Percentiles rank a stretch among this genome's conserved stretches.
Evolutionary conservation across 2,888 invertebrate species (phyloP).

Genomic region (Trachelus troglodyta): DNA sequence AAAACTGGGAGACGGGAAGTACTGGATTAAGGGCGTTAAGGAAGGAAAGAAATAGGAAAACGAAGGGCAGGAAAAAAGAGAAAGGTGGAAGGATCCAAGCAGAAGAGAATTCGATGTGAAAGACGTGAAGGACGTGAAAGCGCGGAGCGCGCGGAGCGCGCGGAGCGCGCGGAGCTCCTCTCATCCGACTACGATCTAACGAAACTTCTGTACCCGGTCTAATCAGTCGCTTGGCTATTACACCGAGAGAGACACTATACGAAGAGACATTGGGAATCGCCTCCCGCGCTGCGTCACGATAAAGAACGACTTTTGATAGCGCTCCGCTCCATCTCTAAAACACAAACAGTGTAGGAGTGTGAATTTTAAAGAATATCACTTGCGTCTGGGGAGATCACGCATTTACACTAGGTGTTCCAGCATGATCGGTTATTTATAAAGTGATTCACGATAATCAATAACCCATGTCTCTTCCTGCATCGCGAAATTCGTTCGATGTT

Average conservation of each 20-base stretch:
- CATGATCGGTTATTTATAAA: conserved; percentile 64
- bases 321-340: not conserved
- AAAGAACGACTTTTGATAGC: not conserved
- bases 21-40: not conserved
- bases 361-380: not conserved
- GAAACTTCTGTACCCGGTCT: not conserved
- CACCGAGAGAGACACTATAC: not conserved
- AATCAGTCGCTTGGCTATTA: not conserved
- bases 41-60: not conserved
- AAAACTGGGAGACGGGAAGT: not conserved
- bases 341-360: not conserved
- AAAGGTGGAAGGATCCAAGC: no score
- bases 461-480: conserved; percentile 46
- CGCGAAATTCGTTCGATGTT: conserved; percentile 45
- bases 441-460: conserved; percentile 64
- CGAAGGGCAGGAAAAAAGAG: no score
- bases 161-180: not conserved
- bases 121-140: no score
- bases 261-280: not conserved
- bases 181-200: not conserved
- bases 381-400: not conserved
- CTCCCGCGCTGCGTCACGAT: not conserved
- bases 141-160: no score
- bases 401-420: conserved; percentile 18
- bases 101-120: not conserved